phyloP scores from a whole-genome alignment of 2,797 vertebrate species.

The Pristis pectinata region DNA sequence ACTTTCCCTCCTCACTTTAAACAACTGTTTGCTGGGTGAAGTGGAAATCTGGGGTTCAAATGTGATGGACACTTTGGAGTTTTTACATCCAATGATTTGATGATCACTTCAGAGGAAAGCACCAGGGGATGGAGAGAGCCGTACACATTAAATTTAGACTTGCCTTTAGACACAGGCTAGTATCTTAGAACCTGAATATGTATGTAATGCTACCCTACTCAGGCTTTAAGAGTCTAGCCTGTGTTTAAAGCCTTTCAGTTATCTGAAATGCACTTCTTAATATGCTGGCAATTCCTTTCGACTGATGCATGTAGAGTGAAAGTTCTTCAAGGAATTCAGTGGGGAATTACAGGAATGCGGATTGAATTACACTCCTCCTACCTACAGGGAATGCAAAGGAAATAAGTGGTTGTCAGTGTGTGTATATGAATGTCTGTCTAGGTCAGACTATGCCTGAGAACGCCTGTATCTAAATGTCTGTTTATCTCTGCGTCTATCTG shows the following conservation, averaged over 20 bases:
- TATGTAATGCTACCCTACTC: background rate
- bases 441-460: background rate
- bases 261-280: constrained; percentile 25
- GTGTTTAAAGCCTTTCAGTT: constrained; percentile 10
- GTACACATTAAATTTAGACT: background rate
- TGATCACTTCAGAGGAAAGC: background rate
- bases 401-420: background rate
- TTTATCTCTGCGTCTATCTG: background rate
- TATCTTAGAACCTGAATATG: too few relatives aligned
- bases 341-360: constrained; percentile 32
- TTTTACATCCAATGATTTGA: background rate
- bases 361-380: constrained; percentile 1
- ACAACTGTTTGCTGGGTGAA: background rate
- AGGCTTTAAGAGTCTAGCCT: constrained; percentile 8
- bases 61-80: background rate
- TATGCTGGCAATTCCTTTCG: constrained; percentile 1
- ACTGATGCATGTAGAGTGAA: constrained; percentile 24
- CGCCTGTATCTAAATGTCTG: background rate
- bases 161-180: too few relatives aligned
- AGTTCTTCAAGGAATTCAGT: background rate
- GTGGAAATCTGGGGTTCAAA: background rate
- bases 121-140: background rate
- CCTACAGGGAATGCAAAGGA: background rate
- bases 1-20: background rate
- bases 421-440: background rate